Evolutionary conservation across 1,140 invertebrate species (phyloP).

Genomic region (Pseudomyrmex dendroicus): DNA sequence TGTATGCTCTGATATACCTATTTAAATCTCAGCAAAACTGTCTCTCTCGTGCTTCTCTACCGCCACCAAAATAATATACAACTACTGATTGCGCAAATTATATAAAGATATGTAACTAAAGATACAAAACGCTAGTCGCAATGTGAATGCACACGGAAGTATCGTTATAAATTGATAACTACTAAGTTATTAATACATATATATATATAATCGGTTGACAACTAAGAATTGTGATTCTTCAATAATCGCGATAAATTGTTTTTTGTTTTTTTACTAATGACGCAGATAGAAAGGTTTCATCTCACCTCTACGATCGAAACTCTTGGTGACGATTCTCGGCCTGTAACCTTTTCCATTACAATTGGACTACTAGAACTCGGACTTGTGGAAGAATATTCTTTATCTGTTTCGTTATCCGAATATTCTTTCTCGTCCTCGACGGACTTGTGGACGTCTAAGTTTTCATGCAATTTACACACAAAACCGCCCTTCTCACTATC

Average conservation of each 20-base stretch:
- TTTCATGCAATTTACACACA: constrained; percentile 75
- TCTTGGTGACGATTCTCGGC: constrained; percentile 75
- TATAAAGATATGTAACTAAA: constrained; percentile 30
- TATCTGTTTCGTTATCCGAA: constrained; percentile 76
- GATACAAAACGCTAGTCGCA: constrained; percentile 43
- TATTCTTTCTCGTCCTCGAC: constrained; percentile 74
- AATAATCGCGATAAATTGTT: neutral
- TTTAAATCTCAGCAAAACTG: neutral
- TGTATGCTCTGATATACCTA: neutral
- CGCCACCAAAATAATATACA: constrained; percentile 64
- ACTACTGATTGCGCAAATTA: constrained; percentile 26
- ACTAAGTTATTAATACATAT: no score
- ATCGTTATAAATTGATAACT: no score
- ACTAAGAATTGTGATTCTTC: neutral
- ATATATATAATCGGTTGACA: no score
- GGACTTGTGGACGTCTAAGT: constrained; percentile 65
- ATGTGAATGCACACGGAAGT: neutral
- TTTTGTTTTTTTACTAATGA: constrained; percentile 25
- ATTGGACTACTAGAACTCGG: constrained; percentile 73
- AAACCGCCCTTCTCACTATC: constrained; percentile 69
- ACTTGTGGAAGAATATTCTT: constrained; percentile 73
- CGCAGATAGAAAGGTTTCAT: constrained; percentile 50
- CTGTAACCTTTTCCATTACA: constrained; percentile 68
- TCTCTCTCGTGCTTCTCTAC: constrained; percentile 44
- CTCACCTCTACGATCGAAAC: constrained; percentile 82